These are phyloP conservation scores for Tubulanus polymorphus DNA, from an alignment of 2,888 invertebrate species.

Conservation along the genomic window DNA sequence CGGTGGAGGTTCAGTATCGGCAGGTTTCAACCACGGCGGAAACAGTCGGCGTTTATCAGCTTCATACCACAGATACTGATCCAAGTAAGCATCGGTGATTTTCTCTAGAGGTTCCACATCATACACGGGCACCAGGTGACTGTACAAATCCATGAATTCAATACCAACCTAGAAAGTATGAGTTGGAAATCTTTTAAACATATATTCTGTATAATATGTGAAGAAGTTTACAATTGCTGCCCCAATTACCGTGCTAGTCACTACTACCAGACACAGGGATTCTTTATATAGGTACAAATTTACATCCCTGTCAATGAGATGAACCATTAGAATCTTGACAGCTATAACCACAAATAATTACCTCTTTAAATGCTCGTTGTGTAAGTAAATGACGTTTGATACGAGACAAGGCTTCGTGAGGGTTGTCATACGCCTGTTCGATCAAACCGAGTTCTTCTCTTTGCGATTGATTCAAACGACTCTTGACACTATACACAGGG, in stretches of 20 bases:
- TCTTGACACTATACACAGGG: conserved; percentile 74
- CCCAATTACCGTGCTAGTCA: no score
- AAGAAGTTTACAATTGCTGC: no score
- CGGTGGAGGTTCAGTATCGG: conserved; percentile 91
- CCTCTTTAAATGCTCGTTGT: conserved; percentile 97
- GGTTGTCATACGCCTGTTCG: conserved; percentile 99
- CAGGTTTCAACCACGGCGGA: conserved; percentile 99
- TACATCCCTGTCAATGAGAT: no score
- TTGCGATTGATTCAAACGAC: conserved; percentile 95
- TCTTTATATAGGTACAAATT: no score
- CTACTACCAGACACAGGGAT: no score
- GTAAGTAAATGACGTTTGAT: conserved; percentile 99
- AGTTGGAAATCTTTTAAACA: no score
- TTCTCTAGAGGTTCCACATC: conserved; percentile 99
- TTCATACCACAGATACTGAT: conserved; percentile 97
- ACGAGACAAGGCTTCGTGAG: conserved; percentile 96
- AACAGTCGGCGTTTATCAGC: conserved; percentile 95
- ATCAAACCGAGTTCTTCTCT: conserved; percentile 97
- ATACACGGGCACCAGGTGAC: conserved; percentile 96
- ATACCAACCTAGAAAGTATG: conserved; percentile 81
- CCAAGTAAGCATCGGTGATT: conserved; percentile 98
- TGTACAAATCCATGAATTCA: conserved; percentile 99
- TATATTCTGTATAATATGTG: no score
- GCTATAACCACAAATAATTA: conserved; percentile 51
- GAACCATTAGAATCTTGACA: no score